A percentile compares a stretch with the other conserved stretches of the same genome.
phyloP scores from a whole-genome alignment of 30 jellyfish, hydroid and myxozoan species.

The Aurelia sp. region DNA sequence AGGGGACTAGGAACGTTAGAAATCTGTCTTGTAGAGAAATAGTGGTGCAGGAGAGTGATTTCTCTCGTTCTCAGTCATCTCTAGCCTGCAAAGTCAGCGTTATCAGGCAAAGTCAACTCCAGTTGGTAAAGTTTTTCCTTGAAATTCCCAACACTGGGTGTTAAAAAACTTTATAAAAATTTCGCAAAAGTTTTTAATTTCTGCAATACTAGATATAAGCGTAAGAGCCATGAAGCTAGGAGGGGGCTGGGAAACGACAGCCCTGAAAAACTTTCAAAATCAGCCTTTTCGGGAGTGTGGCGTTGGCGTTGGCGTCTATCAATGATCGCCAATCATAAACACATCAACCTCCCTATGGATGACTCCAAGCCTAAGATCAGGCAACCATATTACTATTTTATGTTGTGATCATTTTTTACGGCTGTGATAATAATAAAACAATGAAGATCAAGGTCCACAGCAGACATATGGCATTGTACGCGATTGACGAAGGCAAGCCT shows the following conservation, averaged over 20 bases:
- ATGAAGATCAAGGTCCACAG: neutral
- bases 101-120: too few relatives aligned
- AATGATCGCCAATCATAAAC: too few relatives aligned
- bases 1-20: too few relatives aligned
- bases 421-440: conserved; percentile 2
- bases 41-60: too few relatives aligned
- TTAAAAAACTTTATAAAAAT: too few relatives aligned
- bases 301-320: neutral
- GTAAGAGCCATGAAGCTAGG: neutral
- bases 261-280: neutral
- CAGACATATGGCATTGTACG: conserved; percentile 51
- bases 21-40: too few relatives aligned
- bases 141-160: too few relatives aligned
- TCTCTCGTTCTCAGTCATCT: too few relatives aligned
- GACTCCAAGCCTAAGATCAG: neutral
- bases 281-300: neutral
- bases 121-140: too few relatives aligned
- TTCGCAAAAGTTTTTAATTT: too few relatives aligned
- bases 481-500: conserved; percentile 66
- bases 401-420: neutral
- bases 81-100: too few relatives aligned
- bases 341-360: neutral
- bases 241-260: neutral
- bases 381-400: neutral
- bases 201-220: neutral